A percentile compares a stretch with the other conserved stretches of the same genome.
Evolutionary conservation across 2,888 invertebrate species (phyloP).

Genomic region (Tetramorium bicarinatum): DNA sequence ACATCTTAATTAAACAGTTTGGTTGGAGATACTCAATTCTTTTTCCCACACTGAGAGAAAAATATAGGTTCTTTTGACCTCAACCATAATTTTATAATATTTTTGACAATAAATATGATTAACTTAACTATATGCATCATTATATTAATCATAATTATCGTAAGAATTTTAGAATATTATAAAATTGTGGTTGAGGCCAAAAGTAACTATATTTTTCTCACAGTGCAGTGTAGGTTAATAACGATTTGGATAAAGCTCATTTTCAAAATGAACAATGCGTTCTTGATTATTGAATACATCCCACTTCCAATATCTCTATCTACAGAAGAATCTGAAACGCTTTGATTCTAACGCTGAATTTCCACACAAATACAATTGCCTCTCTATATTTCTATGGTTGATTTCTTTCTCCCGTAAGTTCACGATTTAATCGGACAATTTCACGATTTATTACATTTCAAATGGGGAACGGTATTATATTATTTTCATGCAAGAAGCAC

Average conservation of each 20-base stretch:
- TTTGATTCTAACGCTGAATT: not conserved
- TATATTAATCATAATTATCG: too few relatives aligned
- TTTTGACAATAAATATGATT: too few relatives aligned
- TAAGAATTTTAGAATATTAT: too few relatives aligned
- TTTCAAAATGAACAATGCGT: not conserved
- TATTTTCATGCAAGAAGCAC: constrained; percentile 34
- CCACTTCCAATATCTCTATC: not conserved
- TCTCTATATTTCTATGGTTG: not conserved
- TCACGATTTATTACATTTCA: constrained; percentile 35
- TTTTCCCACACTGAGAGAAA: too few relatives aligned
- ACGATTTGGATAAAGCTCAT: not conserved
- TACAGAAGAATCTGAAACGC: not conserved
- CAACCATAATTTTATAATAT: too few relatives aligned
- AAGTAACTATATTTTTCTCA: too few relatives aligned
- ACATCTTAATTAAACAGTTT: too few relatives aligned
- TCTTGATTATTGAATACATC: not conserved
- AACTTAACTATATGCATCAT: too few relatives aligned
- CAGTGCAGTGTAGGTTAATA: not conserved
- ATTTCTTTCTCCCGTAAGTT: not conserved
- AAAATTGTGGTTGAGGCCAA: too few relatives aligned
- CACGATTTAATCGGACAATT: constrained; percentile 22
- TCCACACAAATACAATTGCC: not conserved
- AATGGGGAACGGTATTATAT: not conserved
- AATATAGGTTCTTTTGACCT: too few relatives aligned
- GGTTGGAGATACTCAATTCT: too few relatives aligned